Conservation (phyloP, 2,113 vertebrate genomes). For the Eptesicus fuscus region DNA sequence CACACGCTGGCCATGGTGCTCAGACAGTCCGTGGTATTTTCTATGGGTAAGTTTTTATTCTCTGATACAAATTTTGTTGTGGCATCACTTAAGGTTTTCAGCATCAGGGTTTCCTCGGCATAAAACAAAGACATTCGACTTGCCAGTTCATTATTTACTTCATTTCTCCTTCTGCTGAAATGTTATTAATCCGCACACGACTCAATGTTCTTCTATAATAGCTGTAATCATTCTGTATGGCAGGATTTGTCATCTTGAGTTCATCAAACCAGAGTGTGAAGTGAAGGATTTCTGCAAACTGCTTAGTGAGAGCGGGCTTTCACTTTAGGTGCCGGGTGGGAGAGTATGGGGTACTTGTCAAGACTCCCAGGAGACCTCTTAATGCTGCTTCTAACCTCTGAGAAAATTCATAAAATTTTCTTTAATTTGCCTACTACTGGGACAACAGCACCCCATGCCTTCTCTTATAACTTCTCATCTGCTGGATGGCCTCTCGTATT, state of each 20-base stretch:
- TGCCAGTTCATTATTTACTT: constrained; percentile 99
- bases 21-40: constrained; percentile 97
- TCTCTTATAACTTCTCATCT: constrained; percentile 94
- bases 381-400: constrained; percentile 96
- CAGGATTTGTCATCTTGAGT: constrained; percentile 99
- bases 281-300: constrained; percentile 98
- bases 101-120: constrained; percentile 97
- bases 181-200: constrained; percentile 98
- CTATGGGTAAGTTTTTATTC: constrained; percentile 98
- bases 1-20: constrained; percentile 99
- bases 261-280: constrained; percentile 98
- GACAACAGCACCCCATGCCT: constrained; percentile 95
- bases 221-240: constrained; percentile 99
- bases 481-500: constrained; percentile 89
- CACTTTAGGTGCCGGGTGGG: constrained; percentile 97
- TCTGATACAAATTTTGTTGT: constrained; percentile 99
- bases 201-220: constrained; percentile 97
- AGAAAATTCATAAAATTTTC: constrained; percentile 99
- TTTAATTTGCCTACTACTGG: constrained; percentile 97
- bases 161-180: constrained; percentile 96
- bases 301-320: constrained; percentile 98
- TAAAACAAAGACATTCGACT: constrained; percentile 99
- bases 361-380: constrained; percentile 92
- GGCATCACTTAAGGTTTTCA: constrained; percentile 97
- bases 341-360: constrained; percentile 93